Evolutionary conservation across 2,888 invertebrate genomes (phyloP).

Genomic region (Ernsta delagoae): DNA sequence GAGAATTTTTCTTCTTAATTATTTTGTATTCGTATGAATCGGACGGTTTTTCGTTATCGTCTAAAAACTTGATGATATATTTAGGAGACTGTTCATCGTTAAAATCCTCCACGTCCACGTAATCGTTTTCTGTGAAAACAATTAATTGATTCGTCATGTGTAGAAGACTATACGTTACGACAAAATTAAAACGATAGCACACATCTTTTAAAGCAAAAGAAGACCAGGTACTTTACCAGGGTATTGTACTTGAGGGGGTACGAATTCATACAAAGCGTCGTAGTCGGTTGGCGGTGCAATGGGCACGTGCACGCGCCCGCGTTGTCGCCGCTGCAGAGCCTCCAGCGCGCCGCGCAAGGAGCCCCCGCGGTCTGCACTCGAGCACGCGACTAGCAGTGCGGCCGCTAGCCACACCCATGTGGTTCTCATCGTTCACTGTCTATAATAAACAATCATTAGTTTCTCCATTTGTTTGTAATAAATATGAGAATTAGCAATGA

Average conservation of each 20-base stretch:
- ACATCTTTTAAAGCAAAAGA: neutral
- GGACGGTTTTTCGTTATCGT: slow-evolving; percentile 73
- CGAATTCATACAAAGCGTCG: slow-evolving; percentile 70
- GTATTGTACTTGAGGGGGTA: slow-evolving; percentile 67
- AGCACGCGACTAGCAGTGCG: slow-evolving; percentile 52
- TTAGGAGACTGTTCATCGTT: slow-evolving; percentile 66
- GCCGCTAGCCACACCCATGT: slow-evolving; percentile 61
- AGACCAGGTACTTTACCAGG: slow-evolving; percentile 59
- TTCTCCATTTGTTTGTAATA: too few relatives aligned
- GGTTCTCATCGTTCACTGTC: slow-evolving; percentile 55
- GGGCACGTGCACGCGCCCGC: slow-evolving; percentile 65
- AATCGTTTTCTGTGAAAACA: slow-evolving; percentile 63
- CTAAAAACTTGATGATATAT: slow-evolving; percentile 69
- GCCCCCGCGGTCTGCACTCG: slow-evolving; percentile 64
- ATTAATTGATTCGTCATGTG: neutral
- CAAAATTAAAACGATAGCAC: neutral
- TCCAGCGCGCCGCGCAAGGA: slow-evolving; percentile 81
- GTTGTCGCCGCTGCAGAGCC: slow-evolving; percentile 80
- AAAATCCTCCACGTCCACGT: slow-evolving; percentile 68
- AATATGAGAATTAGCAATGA: too few relatives aligned
- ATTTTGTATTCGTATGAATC: slow-evolving; percentile 84
- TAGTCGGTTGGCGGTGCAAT: slow-evolving; percentile 64
- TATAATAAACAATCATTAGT: too few relatives aligned
- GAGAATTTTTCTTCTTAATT: slow-evolving; percentile 79
- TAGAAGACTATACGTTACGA: neutral